phyloP scores from a whole-genome alignment of 2,113 vertebrate species.

The Smithornis capensis region DNA sequence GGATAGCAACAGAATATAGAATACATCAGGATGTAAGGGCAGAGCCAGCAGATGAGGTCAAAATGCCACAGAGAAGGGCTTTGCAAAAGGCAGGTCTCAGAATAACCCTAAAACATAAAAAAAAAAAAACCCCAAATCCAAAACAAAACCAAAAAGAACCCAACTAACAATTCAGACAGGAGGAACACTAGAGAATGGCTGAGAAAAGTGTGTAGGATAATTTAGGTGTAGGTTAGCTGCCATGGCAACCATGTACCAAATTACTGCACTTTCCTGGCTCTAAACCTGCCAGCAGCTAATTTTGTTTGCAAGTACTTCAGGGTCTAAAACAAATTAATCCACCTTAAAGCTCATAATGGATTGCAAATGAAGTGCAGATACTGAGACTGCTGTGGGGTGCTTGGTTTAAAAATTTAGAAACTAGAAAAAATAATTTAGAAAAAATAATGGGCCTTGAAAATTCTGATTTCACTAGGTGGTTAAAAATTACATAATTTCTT shows the following conservation, averaged over 20 bases:
- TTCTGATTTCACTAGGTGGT: not conserved
- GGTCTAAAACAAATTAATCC: not conserved
- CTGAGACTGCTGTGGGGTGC: not conserved
- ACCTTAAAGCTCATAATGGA: not conserved
- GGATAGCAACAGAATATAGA: not conserved
- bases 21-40: not conserved
- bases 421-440: not conserved
- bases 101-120: too few relatives aligned
- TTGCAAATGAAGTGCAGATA: not conserved
- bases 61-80: not conserved
- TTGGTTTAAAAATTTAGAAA: not conserved
- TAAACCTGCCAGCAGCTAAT: constrained; percentile 12
- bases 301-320: not conserved
- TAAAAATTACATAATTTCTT: not conserved
- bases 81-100: not conserved
- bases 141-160: too few relatives aligned
- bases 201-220: not conserved
- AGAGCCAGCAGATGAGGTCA: not conserved
- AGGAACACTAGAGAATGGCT: not conserved
- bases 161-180: not conserved
- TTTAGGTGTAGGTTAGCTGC: constrained; percentile 49
- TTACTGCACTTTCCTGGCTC: not conserved
- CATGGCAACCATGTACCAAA: constrained; percentile 34
- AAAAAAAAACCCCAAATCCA: not conserved
- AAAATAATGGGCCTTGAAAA: not conserved